Percentiles rank a stretch among this genome's conserved stretches.
These are phyloP conservation scores for Achroia grisella DNA, from an alignment of 1,140 invertebrate species.

Conservation along the genomic window DNA sequence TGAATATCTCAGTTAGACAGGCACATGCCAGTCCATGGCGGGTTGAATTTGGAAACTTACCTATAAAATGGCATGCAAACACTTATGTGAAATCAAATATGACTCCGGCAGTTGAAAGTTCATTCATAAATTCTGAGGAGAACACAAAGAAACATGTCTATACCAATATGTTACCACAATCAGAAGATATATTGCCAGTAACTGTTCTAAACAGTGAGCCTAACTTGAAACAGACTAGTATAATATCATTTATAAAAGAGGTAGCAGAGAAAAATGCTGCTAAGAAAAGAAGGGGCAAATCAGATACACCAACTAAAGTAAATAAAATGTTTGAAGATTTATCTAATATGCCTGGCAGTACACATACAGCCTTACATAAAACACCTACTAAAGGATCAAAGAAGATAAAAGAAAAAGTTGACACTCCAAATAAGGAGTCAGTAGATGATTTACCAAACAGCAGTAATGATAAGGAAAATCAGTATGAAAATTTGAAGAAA, in stretches of 20 bases:
- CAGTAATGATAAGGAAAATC: constrained; percentile 22
- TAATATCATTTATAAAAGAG: constrained; percentile 63
- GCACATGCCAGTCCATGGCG: constrained; percentile 58
- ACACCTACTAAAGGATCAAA: constrained; percentile 6
- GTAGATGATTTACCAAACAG: constrained; percentile 10
- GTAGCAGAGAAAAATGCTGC: constrained; percentile 44
- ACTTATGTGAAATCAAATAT: constrained; percentile 61
- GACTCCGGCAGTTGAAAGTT: constrained; percentile 61
- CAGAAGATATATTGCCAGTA: constrained; percentile 30
- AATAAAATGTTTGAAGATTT: constrained; percentile 40
- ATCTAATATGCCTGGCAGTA: constrained; percentile 12
- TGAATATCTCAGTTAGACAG: constrained; percentile 49
- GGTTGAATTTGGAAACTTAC: constrained; percentile 52
- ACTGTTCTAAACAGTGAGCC: constrained; percentile 21
- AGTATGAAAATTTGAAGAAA: constrained; percentile 12
- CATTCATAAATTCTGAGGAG: constrained; percentile 51
- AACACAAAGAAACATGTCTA: constrained; percentile 64
- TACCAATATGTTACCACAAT: constrained; percentile 42
- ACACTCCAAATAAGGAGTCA: constrained; percentile 4
- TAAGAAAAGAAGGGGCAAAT: constrained; percentile 37
- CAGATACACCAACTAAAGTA: constrained; percentile 37
- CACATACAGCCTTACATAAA: constrained; percentile 3
- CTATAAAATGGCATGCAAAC: constrained; percentile 61
- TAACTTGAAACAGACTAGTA: constrained; percentile 55
- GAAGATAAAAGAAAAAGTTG: constrained; percentile 16